Conservation (phyloP, 2,797 vertebrate species). For the Linurgus olivaceus region DNA sequence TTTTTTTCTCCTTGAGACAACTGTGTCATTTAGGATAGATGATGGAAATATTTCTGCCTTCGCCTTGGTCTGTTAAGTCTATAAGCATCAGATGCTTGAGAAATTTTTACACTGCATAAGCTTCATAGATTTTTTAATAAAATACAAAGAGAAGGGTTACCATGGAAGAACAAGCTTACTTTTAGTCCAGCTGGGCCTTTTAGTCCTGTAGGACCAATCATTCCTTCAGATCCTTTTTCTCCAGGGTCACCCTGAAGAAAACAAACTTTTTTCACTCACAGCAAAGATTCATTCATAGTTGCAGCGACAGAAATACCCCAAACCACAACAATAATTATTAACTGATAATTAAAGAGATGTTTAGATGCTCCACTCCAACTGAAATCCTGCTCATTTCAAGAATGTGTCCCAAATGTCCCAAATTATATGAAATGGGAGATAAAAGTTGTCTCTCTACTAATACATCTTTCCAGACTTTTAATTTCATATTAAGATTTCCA, state of each 20-base stretch:
- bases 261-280: background rate
- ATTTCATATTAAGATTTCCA: background rate
- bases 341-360: background rate
- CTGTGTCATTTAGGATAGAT: background rate
- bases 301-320: background rate
- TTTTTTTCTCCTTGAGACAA: background rate
- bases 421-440: background rate
- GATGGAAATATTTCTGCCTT: background rate
- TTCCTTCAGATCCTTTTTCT: conserved; percentile 80
- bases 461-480: background rate
- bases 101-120: background rate
- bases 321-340: fast-evolving
- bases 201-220: conserved; percentile 73
- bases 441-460: background rate
- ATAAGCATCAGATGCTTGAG: background rate
- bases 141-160: background rate
- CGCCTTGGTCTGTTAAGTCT: background rate
- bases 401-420: background rate
- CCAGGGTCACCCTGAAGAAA: conserved; percentile 82
- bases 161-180: conserved; percentile 67
- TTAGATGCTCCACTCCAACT: background rate
- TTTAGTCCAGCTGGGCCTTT: conserved; percentile 80
- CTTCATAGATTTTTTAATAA: background rate
- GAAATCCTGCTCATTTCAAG: background rate
- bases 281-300: background rate